Base-by-base conservation (phyloP, 2,797 vertebrate genomes). In the Ctenochaetus hawaiiensis region DNA sequence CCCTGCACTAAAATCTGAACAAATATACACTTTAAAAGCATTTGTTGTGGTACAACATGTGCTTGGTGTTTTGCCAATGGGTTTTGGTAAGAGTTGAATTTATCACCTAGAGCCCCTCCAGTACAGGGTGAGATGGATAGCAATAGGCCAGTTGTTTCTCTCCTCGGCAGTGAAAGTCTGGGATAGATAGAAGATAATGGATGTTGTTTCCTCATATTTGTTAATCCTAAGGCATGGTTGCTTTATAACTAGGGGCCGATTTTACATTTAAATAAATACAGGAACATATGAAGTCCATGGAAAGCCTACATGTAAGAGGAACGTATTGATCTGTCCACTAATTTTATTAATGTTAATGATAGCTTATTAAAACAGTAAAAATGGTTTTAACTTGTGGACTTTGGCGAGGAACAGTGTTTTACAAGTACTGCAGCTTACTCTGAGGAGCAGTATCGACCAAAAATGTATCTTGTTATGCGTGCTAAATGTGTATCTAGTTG, bases 11-110 rank as follows among this genome's bases (percentile, higher is more conserved):
- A 89, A 90, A 90, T 69, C 75, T 72, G 77, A 90, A 87, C 84
- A 34, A 86, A 90, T 88, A 89, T 83, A 87, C 76, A 87, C 83
- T 87, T 90, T 85, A 83, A 86, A 89, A 82, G 79, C 84, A 88
- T 91, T 90, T 87, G 77, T 87, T 89, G 80, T 87, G 62, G 56
- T 78, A 91, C 86, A 90, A 83, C 90, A 91, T 91, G 82, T 88
- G 81, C 87, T 86, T 79, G 90, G 79, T 89, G 75, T 84, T 77
- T 86, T 81, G 83, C 91, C 90, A 87, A 17, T 67, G 75, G 83
- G 86, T 72, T 90, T 85, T 71, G 74, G 89, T 87, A 84, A 89
- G 83, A 89, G 84, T 64, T 77, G 78, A 89, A 92, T 92, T 86
- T 90, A 90, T 93, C 86, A 91, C 77, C 75, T 64, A 34, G 48